Conservation (phyloP, 2,113 vertebrate species). For the Paratilapia polleni region DNA sequence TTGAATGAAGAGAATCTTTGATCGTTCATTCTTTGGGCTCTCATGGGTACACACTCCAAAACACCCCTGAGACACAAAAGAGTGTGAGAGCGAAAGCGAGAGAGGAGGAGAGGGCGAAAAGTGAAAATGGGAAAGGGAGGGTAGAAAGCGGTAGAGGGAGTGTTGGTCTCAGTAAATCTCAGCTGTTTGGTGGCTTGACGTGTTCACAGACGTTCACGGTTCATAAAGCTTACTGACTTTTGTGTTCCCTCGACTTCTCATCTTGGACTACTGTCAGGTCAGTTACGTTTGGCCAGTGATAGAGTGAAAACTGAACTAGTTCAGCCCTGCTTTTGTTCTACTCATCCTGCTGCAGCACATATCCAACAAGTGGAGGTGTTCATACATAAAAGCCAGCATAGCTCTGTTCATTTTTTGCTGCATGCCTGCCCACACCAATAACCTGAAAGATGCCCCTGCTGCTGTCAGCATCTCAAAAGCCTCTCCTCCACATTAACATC, state of each 20-base stretch:
- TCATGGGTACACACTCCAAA: slow-evolving; percentile 6
- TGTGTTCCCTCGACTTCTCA: too few relatives aligned
- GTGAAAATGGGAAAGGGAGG: not conserved
- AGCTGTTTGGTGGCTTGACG: not conserved
- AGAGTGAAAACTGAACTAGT: not conserved
- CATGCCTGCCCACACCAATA: not conserved
- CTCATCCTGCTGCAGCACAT: not conserved
- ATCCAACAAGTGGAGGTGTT: not conserved
- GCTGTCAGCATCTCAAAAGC: not conserved
- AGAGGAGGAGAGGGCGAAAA: not conserved
- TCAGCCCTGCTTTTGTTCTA: not conserved
- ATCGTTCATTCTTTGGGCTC: slow-evolving; percentile 27
- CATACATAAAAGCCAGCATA: not conserved
- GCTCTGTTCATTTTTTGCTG: not conserved
- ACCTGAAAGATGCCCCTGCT: not conserved
- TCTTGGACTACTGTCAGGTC: not conserved
- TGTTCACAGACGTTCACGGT: not conserved
- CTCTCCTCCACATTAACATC: not conserved
- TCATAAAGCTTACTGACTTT: not conserved
- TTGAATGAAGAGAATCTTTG: slow-evolving; percentile 29
- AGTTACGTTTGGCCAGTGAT: not conserved
- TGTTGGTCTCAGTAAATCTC: not conserved
- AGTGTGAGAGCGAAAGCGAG: not conserved
- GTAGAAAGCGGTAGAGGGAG: not conserved
- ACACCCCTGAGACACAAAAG: not conserved